Percentiles rank a stretch among this genome's conserved stretches.
phyloP scores from a whole-genome alignment of 1,140 invertebrate species.

The Aporrectodea caliginosa region DNA sequence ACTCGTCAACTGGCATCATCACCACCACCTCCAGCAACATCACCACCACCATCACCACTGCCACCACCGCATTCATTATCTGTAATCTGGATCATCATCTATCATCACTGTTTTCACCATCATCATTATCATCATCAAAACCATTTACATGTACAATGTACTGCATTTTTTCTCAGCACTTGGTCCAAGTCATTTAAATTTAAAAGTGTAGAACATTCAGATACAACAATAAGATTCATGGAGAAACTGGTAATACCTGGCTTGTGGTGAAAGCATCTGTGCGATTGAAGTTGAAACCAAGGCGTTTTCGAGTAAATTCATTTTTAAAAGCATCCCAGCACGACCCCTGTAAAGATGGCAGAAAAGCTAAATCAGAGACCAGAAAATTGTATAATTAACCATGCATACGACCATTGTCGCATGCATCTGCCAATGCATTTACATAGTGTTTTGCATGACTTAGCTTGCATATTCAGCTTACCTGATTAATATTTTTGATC shows the following conservation, averaged over 20 bases:
- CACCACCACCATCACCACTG: neutral
- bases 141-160: neutral
- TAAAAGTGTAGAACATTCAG: no score
- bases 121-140: neutral
- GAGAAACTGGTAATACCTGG: neutral
- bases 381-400: no score
- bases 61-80: neutral
- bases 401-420: no score
- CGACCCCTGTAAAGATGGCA: no score
- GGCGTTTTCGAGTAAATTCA: neutral
- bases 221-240: neutral
- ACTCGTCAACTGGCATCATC: neutral
- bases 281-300: neutral
- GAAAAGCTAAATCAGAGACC: no score
- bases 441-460: no score
- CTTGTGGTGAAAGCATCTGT: neutral
- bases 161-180: neutral
- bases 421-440: no score
- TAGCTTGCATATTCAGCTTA: no score
- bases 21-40: neutral
- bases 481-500: no score
- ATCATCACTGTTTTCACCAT: neutral
- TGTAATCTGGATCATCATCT: neutral
- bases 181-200: neutral
- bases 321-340: no score